These are phyloP conservation scores for Geophilus truncorum DNA, from an alignment of 2,888 invertebrate species.

Conservation along the genomic window DNA sequence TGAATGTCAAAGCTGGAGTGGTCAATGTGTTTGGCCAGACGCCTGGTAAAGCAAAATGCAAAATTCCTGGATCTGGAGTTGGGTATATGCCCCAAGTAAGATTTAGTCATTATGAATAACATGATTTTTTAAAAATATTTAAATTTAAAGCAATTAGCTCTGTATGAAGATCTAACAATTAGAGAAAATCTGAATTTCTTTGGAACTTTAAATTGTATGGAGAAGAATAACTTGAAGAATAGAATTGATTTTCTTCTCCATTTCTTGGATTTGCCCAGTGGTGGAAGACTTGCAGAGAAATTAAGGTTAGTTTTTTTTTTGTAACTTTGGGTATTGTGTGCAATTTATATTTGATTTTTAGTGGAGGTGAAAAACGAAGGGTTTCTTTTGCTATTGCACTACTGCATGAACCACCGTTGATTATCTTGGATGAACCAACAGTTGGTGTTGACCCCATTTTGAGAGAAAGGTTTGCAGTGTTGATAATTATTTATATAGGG, in stretches of 20 bases:
- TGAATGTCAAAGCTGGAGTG: constrained; percentile 77
- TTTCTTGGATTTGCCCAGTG: not conserved
- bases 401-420: constrained; percentile 45
- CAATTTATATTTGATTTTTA: no score
- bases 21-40: constrained; percentile 84
- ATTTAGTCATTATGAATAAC: no score
- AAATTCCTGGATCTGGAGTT: constrained; percentile 88
- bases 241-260: not conserved
- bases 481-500: no score
- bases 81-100: constrained; percentile 91
- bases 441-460: constrained; percentile 51
- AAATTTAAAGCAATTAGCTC: not conserved
- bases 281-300: not conserved
- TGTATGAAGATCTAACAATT: not conserved
- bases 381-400: constrained; percentile 48
- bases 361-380: constrained; percentile 49
- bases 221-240: not conserved
- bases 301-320: not conserved
- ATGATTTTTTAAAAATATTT: no score
- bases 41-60: constrained; percentile 80
- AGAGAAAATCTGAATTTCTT: not conserved
- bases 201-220: not conserved
- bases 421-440: constrained; percentile 51
- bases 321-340: no score
- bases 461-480: constrained; percentile 44